Base-by-base conservation (phyloP, 2,113 vertebrate species). In the Hippopotamus amphibius region DNA sequence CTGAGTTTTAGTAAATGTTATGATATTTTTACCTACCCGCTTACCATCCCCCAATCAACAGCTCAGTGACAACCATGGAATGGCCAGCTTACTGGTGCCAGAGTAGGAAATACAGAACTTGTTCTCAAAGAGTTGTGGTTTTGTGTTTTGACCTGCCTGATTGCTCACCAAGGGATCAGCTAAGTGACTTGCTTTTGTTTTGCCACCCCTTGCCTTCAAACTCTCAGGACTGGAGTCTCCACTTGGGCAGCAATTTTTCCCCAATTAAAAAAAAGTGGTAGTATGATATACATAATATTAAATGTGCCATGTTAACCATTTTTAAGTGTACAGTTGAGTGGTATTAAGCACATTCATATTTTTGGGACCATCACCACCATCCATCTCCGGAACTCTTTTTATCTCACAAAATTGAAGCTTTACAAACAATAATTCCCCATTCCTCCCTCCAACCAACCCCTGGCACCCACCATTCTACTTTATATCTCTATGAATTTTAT, bases 341-440 rank as follows among this genome's bases (percentile, higher is more conserved):
- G n/a, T 26, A 88, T 93, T 80, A 88, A 65, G 21, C 72, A 65
- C 57, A 66, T 89, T 89, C n/a, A 46, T 89, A 63, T 28, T 86
- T 65, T 50, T 3, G 85, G 7, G 48, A 28, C 48, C 57, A 66
- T 83, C 46, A 83, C 65, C 26, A 94, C 26, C 65, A 94, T 80
- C 43, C 15, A 72, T 65, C 48, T 65, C 77, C 46, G 53, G 57
- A 55, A 53, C 55, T 65, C 66, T 92, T 83, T 80, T 82, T 37
- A 72, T 82, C n/a, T 94, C 65, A 21, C 55, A 94, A 89, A 53
- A 94, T n/a, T 71, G 77, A 94, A 19, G 33, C 8, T 94, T 63
- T 69, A 46, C 61, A 71, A 80, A 71, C 16, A 50, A 46, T 61
- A 87, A 79, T 37, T 69, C 28, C 50, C 61, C 37, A 57, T 68